phyloP scores from a whole-genome alignment of 2,113 vertebrate genomes.

The Semnornis frantzii region DNA sequence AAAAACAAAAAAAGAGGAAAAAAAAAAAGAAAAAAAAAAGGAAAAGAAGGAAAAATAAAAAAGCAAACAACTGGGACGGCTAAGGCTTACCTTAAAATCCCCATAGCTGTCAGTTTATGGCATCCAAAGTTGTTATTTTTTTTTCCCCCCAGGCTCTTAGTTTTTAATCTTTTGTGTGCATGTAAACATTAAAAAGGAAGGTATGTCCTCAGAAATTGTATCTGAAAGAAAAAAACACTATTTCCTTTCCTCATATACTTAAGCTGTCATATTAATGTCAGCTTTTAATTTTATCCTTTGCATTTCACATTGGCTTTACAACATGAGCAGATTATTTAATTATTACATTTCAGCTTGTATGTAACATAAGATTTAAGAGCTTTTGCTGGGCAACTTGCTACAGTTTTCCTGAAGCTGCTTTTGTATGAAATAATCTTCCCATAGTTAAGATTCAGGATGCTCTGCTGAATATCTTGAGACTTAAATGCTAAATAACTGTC shows the following conservation, averaged over 20 bases:
- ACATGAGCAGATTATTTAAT: constrained; percentile 60
- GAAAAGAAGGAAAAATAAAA: not conserved
- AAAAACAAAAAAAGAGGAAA: not conserved
- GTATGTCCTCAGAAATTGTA: not conserved
- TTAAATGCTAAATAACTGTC: constrained; percentile 69
- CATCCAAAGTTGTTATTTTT: not conserved
- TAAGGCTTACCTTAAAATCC: not conserved
- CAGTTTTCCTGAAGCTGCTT: constrained; percentile 65
- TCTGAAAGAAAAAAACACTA: constrained; percentile 21
- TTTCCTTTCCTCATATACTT: not conserved
- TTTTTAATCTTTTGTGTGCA: constrained; percentile 5
- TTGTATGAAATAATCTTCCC: constrained; percentile 65
- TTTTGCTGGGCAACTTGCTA: constrained; percentile 52
- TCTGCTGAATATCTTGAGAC: constrained; percentile 58
- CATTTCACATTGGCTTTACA: constrained; percentile 59
- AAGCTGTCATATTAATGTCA: constrained; percentile 48
- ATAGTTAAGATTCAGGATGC: constrained; percentile 58
- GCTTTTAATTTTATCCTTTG: constrained; percentile 57
- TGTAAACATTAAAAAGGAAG: not conserved
- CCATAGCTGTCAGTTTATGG: not conserved
- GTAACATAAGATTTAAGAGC: constrained; percentile 59
- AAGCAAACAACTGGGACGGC: not conserved
- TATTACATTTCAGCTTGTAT: constrained; percentile 51
- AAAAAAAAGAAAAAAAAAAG: not conserved
- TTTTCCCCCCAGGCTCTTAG: not conserved